Evolutionary conservation across 2,113 vertebrate species (phyloP), one percentile per base, ranked within the genome.

Genomic region (Puffinus mauretanicus): DNA sequence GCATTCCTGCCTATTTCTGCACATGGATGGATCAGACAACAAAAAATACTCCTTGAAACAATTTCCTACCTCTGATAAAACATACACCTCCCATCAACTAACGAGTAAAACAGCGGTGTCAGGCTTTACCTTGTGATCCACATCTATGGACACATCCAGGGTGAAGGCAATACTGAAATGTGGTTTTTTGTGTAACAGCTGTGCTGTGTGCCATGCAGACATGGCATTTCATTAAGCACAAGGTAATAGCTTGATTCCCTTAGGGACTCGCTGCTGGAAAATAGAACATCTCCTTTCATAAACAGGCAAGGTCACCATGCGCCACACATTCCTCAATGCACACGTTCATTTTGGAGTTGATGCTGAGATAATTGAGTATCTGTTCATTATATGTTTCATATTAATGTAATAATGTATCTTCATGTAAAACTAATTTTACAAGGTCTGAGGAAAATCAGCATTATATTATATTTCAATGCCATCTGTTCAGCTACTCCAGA

Each of bases 221-320:
- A 1, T 13, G 32, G n/a, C 73, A 87, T 65, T 96, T 94, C 61
- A 92, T 94, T n/a, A 95, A 76, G 75, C 70, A 91, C 38, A 61
- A 66, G 32, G 38, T 84, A 96, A 86, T 92, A 94, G 80, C 32
- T 87, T 79, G 70, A 88, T 69, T 95, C 70, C 78, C 77, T 87
- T 60, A 83, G 71, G 75, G 80, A 87, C 70, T 8, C 7, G 19
- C 66, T 86, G 36, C 70, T 88, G 67, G 60, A 88, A 94, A 91
- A 95, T 4, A 91, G 94, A 95, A 92, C 70, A 73, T 78, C 76
- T 90, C 81, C 44, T 76, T 88, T 89, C 58, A 81, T 51, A 93
- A 92, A 75, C 0, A 92, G 90, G 54, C 86, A 97, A 96, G 87
- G 92, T 94, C 90, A 91, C 16, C 20, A 30, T 9, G 49, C 2